Evolutionary conservation across 2,113 vertebrate species (phyloP), one percentile per base, ranked within the genome.

Genomic region (Chaetorhynchus papuensis): DNA sequence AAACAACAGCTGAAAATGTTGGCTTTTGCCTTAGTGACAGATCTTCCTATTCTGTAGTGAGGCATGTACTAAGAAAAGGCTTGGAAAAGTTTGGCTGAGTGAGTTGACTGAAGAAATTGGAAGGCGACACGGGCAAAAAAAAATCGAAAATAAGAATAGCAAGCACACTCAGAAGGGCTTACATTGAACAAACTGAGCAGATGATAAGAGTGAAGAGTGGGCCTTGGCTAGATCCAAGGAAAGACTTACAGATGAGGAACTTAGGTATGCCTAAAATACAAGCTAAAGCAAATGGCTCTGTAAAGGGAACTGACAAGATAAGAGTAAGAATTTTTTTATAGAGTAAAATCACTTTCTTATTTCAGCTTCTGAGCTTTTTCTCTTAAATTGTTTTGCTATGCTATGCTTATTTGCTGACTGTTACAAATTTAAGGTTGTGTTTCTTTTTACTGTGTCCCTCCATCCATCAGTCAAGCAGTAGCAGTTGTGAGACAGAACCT

Each of bases 401-500:
- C 33, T 72, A 71, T 83, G 83, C 86, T 92, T 96, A 83, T 95
- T 90, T 96, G 83, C 60, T 96, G 90, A 94, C 64, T 88, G 47
- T 78, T 94, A 80, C 31, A 90, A 89, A 88, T 91, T 88, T 90
- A 76, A 94, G 88, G 83, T 90, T 96, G 80, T 90, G 79, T 93
- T 94, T 94, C 81, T 74, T 94, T 88, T 69, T 78, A 60, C 87
- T 75, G 53, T 77, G 90, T 86, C 96, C 92, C 85, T 94, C 42
- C 76, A 93, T 93, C 92, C 79, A 96, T 96, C 95, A 94, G 88
- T 90, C 90, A 97, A 95, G 94, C 90, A 78, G 92, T 66, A 96
- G 93, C 95, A 96, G 96, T 96, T 96, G 96, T 96, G 86, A 97
- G 93, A 96, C 92, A 97, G 94, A 96, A 93, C 83, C 72, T 96